Evolutionary conservation across 2,797 vertebrate species (phyloP).

Genomic region (Poeciliopsis turneri): DNA sequence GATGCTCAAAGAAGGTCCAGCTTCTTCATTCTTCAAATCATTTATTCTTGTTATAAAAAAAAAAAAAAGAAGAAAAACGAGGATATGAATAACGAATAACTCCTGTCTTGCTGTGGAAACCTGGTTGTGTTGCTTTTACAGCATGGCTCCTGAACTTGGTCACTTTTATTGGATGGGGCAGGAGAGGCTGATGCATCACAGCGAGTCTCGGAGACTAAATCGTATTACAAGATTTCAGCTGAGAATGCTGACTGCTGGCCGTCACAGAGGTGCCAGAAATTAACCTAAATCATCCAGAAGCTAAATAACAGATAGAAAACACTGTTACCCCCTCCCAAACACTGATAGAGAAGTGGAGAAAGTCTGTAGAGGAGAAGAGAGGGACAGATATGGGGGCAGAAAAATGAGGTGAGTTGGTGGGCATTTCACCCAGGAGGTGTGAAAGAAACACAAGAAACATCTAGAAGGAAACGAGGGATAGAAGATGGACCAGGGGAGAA

Average conservation of each 20-base stretch:
- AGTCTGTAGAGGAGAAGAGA: slow-evolving; percentile 44
- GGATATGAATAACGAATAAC: slow-evolving; percentile 51
- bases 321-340: slow-evolving; percentile 39
- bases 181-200: slow-evolving; percentile 65
- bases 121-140: slow-evolving; percentile 25
- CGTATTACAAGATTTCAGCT: slow-evolving; percentile 68
- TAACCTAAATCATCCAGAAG: slow-evolving; percentile 62
- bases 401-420: slow-evolving; percentile 29
- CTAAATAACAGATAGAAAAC: slow-evolving; percentile 67
- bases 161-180: slow-evolving; percentile 59
- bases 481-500: slow-evolving; percentile 17
- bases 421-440: slow-evolving; percentile 58
- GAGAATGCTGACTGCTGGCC: slow-evolving; percentile 66
- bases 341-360: slow-evolving; percentile 37
- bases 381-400: slow-evolving; percentile 43
- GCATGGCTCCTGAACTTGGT: slow-evolving; percentile 40
- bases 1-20: slow-evolving; percentile 13
- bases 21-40: slow-evolving; percentile 27
- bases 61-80: slow-evolving; percentile 6
- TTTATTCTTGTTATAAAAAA: slow-evolving; percentile 17
- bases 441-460: slow-evolving; percentile 43
- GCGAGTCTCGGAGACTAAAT: slow-evolving; percentile 71
- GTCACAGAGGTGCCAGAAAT: slow-evolving; percentile 61
- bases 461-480: slow-evolving; percentile 16
- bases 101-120: slow-evolving; percentile 38